These are phyloP conservation scores for Ceratina calcarata DNA, from an alignment of 1,140 invertebrate genomes.

Conservation along the genomic window DNA sequence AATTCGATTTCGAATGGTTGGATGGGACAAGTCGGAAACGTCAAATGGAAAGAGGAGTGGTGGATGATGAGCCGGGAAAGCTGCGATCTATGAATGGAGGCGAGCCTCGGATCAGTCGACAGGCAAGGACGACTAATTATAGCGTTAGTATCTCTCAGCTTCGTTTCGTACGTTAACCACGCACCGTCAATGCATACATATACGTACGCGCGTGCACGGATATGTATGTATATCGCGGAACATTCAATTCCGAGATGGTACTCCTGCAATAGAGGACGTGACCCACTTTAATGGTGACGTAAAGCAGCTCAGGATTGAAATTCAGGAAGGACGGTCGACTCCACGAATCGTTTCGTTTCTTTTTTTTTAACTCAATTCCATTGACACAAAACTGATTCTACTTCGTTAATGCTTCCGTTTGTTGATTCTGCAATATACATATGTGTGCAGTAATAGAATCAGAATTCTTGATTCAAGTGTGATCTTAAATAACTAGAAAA, in stretches of 20 bases:
- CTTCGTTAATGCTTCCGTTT: too few species aligned
- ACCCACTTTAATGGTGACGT: constrained; percentile 55
- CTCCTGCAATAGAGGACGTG: constrained; percentile 55
- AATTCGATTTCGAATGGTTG: neutral
- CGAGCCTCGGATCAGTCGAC: constrained; percentile 68
- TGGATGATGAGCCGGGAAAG: constrained; percentile 44
- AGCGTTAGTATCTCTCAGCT: constrained; percentile 64
- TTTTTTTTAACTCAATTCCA: neutral
- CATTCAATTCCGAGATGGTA: constrained; percentile 47
- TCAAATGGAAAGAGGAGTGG: neutral
- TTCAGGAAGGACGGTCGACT: constrained; percentile 56
- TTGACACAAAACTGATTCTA: too few species aligned
- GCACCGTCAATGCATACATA: constrained; percentile 41
- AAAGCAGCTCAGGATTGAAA: constrained; percentile 51
- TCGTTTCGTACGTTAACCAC: constrained; percentile 59
- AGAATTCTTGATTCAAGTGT: too few species aligned
- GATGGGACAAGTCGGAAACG: neutral
- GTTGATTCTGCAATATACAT: too few species aligned
- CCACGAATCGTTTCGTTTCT: neutral
- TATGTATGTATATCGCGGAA: constrained; percentile 35
- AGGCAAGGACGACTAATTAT: constrained; percentile 78
- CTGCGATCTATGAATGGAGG: constrained; percentile 76
- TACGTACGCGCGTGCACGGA: constrained; percentile 17
- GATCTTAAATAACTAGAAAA: too few species aligned
- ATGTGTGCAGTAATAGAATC: too few species aligned